Base-by-base conservation (phyloP, 1,140 invertebrate genomes). In the Harlomillsia oculata region DNA sequence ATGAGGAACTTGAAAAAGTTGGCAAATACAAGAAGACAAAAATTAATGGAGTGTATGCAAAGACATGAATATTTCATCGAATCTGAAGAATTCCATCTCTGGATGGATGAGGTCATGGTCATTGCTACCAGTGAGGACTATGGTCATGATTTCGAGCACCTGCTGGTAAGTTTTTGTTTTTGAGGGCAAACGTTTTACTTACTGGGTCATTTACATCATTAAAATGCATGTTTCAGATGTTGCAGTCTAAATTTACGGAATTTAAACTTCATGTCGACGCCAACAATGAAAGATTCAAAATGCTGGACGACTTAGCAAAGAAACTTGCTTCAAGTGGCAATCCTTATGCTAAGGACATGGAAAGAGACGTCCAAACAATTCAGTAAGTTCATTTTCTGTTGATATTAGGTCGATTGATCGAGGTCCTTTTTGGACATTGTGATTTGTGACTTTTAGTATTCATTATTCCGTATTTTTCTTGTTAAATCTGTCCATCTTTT, bases 101-200 rank as follows among this genome's bases (percentile, higher is more conserved):
- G 93, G 92, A 95, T 98, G 29, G 82, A 83, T 59, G 91, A 97
- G 69, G 90, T 97, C 70, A 82, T 91, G 71, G 83, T 87, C 62
- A 82, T 83, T 0, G 93, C 92, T 6, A 82, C 82, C 3, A 90
- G 85, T 30, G 93, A 98, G 69, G 95, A 99, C 70, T 97, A 93
- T 72, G 94, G 94, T 5, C 87, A 91, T 70, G 94, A 98, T 75
- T 97, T 92, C 70, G 95, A 98, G 71, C 94, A 98, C 75, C 72
- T 97, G 25, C 72, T 92, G 72, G 82, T 89, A 68, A 71, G 71
- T 71, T 53, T 39, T 56, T 43, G 37, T 56, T 54, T 45, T 49
- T 40, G 39, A 9, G 2, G 3, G 9, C 4, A 40, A 14, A 40
- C 2, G 23, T 14, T 16, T 39, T 51, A 28, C 25, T 34, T 40